phyloP scores from a whole-genome alignment of 2,888 invertebrate species.

The Drosophila meridionalis region DNA sequence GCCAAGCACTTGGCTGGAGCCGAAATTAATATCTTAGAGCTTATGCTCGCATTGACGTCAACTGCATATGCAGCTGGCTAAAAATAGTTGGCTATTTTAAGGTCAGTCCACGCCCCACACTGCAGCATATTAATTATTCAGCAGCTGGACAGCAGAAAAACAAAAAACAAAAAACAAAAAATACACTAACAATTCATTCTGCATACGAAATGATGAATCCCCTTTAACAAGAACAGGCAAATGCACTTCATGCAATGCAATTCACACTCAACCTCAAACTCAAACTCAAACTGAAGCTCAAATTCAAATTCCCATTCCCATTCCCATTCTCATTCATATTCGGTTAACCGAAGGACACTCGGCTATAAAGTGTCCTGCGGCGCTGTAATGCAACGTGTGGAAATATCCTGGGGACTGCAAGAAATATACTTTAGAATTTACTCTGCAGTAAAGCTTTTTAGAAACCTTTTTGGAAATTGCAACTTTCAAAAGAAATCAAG shows the following conservation, averaged over 20 bases:
- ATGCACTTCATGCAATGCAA: slow-evolving; percentile 5
- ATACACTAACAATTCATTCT: slow-evolving; percentile 32
- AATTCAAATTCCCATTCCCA: neutral
- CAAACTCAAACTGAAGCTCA: neutral
- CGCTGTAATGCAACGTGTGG: neutral
- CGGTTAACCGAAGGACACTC: neutral
- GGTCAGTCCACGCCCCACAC: slow-evolving; percentile 20
- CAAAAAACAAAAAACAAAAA: slow-evolving; percentile 22
- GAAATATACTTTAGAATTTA: neutral
- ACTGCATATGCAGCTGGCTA: slow-evolving; percentile 10
- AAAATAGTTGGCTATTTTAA: slow-evolving; percentile 31
- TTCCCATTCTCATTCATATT: neutral
- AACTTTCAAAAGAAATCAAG: neutral
- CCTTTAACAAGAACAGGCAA: slow-evolving; percentile 18
- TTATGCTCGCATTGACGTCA: slow-evolving; percentile 33
- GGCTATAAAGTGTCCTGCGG: slow-evolving; percentile 15
- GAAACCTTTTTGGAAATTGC: neutral
- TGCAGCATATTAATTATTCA: slow-evolving; percentile 41
- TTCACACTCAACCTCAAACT: neutral
- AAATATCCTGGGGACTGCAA: neutral
- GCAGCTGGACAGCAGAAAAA: slow-evolving; percentile 13
- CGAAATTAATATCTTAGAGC: neutral
- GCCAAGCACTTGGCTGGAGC: neutral
- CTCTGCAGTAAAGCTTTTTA: neutral
- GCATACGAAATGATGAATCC: slow-evolving; percentile 38